Evolutionary conservation across 1,140 invertebrate species (phyloP).

Genomic region (Saccostrea cuccullata): DNA sequence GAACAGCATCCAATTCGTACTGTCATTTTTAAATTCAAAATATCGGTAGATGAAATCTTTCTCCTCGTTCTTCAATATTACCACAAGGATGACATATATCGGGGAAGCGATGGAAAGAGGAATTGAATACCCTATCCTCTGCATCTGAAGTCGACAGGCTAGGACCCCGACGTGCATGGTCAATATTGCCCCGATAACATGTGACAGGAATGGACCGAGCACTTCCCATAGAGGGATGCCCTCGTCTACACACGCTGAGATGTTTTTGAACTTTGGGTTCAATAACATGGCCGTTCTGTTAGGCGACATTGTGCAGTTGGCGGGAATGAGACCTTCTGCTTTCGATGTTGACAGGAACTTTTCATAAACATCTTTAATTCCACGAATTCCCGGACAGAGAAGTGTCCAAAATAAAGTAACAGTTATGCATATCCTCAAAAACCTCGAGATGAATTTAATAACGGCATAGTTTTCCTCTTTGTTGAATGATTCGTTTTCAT

Average conservation of each 20-base stretch:
- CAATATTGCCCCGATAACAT: conserved; percentile 56
- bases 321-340: not conserved
- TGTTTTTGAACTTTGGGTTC: not conserved
- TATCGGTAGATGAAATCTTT: not conserved
- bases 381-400: not conserved
- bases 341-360: not conserved
- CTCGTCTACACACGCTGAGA: too few species aligned
- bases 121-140: conserved; percentile 63
- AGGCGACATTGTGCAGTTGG: not conserved
- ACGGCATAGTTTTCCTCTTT: not conserved
- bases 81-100: conserved; percentile 50
- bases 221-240: not conserved
- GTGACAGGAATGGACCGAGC: conserved; percentile 50
- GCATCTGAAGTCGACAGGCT: conserved; percentile 65
- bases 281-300: not conserved
- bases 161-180: conserved; percentile 64
- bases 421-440: conserved; percentile 38
- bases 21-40: not conserved
- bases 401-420: conserved; percentile 43
- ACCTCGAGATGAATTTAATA: conserved; percentile 25
- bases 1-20: conserved; percentile 40
- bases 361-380: not conserved
- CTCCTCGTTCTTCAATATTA: conserved; percentile 38
- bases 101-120: conserved; percentile 62
- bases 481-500: not conserved